These are phyloP conservation scores for Hydriomena furcata DNA, from an alignment of 2,888 invertebrate genomes.

Conservation along the genomic window DNA sequence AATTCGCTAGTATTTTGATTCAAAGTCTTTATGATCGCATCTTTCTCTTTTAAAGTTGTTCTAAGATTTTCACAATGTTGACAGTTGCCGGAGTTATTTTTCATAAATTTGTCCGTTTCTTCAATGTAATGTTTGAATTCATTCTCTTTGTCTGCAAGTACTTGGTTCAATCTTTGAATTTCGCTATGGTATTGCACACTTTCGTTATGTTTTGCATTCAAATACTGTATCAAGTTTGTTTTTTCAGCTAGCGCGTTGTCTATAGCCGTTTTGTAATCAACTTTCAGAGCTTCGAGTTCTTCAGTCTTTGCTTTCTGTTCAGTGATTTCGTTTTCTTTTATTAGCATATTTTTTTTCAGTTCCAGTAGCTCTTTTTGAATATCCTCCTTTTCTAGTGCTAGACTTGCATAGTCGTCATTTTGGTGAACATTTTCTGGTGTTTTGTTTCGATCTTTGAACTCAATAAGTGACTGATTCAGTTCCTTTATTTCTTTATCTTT, in stretches of 20 bases:
- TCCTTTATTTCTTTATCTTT: conserved; percentile 72
- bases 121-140: conserved; percentile 62
- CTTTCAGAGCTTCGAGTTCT: conserved; percentile 50
- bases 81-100: conserved; percentile 48
- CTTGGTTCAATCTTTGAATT: conserved; percentile 89
- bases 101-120: conserved; percentile 56
- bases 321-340: conserved; percentile 51
- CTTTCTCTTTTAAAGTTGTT: conserved; percentile 63
- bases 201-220: conserved; percentile 93
- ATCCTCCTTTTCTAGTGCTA: conserved; percentile 57
- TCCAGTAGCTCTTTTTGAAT: conserved; percentile 53
- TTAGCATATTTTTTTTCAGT: conserved; percentile 45
- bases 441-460: conserved; percentile 61
- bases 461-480: conserved; percentile 60
- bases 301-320: conserved; percentile 49
- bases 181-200: conserved; percentile 93
- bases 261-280: conserved; percentile 56
- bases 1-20: conserved; percentile 54
- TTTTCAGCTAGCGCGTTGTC: conserved; percentile 79
- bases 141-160: conserved; percentile 78
- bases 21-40: conserved; percentile 61
- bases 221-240: conserved; percentile 87
- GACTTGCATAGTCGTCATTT: conserved; percentile 57
- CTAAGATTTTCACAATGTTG: conserved; percentile 58
- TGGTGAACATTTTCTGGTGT: conserved; percentile 49